These are phyloP conservation scores for Prunella himalayana DNA, from an alignment of 2,113 vertebrate species.

Conservation along the genomic window DNA sequence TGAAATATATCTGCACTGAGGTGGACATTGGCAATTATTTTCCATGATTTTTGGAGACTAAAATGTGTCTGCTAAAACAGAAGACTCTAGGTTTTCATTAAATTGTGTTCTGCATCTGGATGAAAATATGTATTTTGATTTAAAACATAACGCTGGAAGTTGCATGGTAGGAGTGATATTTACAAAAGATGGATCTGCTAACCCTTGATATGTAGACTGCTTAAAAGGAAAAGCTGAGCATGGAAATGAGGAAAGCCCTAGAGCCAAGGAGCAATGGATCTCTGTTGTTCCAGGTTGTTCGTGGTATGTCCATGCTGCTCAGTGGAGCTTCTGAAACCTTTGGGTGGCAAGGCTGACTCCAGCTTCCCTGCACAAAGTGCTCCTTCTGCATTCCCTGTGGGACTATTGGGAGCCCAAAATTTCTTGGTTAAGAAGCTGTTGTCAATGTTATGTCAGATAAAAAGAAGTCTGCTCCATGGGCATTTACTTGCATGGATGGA, in stretches of 20 bases:
- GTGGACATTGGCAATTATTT: background rate
- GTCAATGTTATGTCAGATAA: background rate
- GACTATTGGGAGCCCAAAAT: background rate
- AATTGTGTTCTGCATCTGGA: background rate
- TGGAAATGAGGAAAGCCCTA: background rate
- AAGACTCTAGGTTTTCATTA: background rate
- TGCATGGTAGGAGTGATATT: background rate
- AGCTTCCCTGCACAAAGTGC: background rate
- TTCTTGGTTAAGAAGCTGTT: background rate
- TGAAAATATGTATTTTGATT: background rate
- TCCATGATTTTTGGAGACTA: background rate
- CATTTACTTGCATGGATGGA: background rate
- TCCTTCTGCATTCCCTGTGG: background rate
- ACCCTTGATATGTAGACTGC: background rate
- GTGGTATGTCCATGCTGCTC: background rate
- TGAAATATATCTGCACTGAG: background rate
- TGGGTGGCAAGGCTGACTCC: background rate
- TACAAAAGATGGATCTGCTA: background rate
- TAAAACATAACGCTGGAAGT: background rate
- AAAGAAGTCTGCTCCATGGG: background rate
- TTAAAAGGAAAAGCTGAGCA: background rate
- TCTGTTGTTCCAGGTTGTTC: background rate
- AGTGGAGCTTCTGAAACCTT: background rate
- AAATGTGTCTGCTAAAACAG: background rate
- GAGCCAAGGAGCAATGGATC: background rate